Conservation (phyloP, 35 echinoderm and acorn worm genomes). For the Anneissia japonica region DNA sequence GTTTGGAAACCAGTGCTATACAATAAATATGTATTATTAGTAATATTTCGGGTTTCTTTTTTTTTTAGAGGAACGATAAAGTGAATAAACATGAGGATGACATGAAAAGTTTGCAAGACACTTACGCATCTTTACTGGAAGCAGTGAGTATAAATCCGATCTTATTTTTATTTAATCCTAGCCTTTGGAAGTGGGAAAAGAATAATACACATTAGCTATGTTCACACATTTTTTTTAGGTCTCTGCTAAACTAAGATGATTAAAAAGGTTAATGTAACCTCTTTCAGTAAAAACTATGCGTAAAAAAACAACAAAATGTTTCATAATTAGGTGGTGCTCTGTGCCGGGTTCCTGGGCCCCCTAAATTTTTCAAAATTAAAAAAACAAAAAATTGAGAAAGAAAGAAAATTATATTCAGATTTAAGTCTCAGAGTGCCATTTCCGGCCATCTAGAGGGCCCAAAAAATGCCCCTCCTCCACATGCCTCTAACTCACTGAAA, state of each 20-base stretch:
- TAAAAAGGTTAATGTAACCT: neutral
- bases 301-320: too few species aligned
- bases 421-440: too few species aligned
- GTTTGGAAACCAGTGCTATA: neutral
- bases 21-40: neutral
- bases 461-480: too few species aligned
- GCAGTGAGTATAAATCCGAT: conserved; percentile 20
- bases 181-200: neutral
- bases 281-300: neutral
- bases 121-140: conserved; percentile 30
- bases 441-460: too few species aligned
- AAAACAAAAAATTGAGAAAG: too few species aligned
- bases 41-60: neutral
- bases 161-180: neutral
- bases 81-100: conserved; percentile 24
- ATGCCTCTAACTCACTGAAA: too few species aligned
- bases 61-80: conserved; percentile 36
- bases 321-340: neutral
- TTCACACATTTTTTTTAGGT: neutral
- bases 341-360: too few species aligned
- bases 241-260: neutral
- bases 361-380: too few species aligned
- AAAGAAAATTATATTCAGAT: too few species aligned
- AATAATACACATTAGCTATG: neutral
- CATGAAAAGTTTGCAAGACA: conserved; percentile 28